Base-by-base conservation (phyloP, 2,113 vertebrate genomes). In the Serilophus lunatus region DNA sequence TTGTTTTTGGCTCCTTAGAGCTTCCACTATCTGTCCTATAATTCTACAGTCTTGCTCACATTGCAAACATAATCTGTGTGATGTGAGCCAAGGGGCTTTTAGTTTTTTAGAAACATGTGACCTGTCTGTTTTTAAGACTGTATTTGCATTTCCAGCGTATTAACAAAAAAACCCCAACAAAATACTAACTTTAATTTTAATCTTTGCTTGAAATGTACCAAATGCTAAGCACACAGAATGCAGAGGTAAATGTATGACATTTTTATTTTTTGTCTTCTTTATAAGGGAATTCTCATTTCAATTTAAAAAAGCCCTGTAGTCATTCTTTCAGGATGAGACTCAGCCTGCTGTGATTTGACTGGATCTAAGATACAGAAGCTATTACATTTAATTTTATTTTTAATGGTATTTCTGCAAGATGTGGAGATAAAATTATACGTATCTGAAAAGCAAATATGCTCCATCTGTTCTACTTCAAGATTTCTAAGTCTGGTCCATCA, bases 321-420 rank as follows among this genome's bases (percentile, higher is more conserved):
- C 20, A 36, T 71, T 88, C 35, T 53, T 85, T 68, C 44, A 74
- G 33, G 14, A 19, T 82, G n/a, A 82, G 31, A 69, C 11, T 3
- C 60, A 77, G 51, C 45, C 59, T 88, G 12, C 80, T 92, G 18
- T 81, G 33, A 65, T 49, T 72, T 88, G 75, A 72, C n/a, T 85
- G 54, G 35, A 59, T 77, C 64, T 93, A 85, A 94, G 94, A 88
- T 77, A 88, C 63, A 93, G 72, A 75, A 95, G 60, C 51, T 88
- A 25, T 18, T 86, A 59, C 18, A 45, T 83, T 78, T 82, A 47
- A 68, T 82, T 74, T 38, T 1, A 51, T 83, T 92, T 91, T 86
- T 80, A 59, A 63, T 77, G 33, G 12, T 90, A n/a, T 88, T 88
- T 16, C 66, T 77, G 60, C 68, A 90, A 90, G 72, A 83, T 86